Percentiles rank a stretch among this genome's conserved stretches.
Evolutionary conservation across 2,113 vertebrate species (phyloP).

Genomic region (Plotosus lineatus): DNA sequence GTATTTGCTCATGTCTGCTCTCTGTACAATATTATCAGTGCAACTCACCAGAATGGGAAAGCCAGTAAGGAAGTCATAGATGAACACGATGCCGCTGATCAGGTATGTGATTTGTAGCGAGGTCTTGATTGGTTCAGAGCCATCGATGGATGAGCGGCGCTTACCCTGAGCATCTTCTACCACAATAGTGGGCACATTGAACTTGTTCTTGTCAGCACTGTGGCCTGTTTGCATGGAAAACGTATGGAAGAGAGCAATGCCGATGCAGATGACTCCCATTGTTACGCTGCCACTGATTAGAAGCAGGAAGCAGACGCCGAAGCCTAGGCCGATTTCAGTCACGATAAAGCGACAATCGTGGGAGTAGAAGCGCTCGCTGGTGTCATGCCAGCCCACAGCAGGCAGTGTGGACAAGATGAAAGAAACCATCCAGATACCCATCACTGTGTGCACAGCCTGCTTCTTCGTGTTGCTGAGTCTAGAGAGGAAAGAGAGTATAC

Average conservation of each 20-base stretch:
- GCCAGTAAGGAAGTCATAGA: constrained; percentile 90
- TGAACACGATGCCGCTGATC: constrained; percentile 86
- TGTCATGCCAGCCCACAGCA: constrained; percentile 92
- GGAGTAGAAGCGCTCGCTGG: constrained; percentile 84
- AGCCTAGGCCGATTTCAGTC: constrained; percentile 91
- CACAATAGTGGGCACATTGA: constrained; percentile 90
- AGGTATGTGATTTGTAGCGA: constrained; percentile 91
- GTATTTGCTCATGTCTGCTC: too few relatives aligned
- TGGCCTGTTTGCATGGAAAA: constrained; percentile 78
- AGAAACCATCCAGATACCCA: constrained; percentile 96
- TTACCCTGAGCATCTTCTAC: constrained; percentile 92
- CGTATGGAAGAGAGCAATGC: constrained; percentile 89
- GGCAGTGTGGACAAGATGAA: constrained; percentile 90
- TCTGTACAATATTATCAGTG: too few relatives aligned
- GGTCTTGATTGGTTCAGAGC: constrained; percentile 85
- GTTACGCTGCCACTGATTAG: constrained; percentile 85
- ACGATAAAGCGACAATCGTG: constrained; percentile 90
- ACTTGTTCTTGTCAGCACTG: constrained; percentile 75
- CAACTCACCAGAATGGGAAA: constrained; percentile 88
- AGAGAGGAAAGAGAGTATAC: constrained; percentile 29
- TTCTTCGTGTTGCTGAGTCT: constrained; percentile 93
- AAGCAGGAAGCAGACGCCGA: constrained; percentile 89
- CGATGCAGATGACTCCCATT: constrained; percentile 86
- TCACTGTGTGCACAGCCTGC: constrained; percentile 89
- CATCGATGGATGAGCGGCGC: constrained; percentile 88